Base-by-base conservation (phyloP, 2,113 vertebrate genomes). In the Rynchops niger region DNA sequence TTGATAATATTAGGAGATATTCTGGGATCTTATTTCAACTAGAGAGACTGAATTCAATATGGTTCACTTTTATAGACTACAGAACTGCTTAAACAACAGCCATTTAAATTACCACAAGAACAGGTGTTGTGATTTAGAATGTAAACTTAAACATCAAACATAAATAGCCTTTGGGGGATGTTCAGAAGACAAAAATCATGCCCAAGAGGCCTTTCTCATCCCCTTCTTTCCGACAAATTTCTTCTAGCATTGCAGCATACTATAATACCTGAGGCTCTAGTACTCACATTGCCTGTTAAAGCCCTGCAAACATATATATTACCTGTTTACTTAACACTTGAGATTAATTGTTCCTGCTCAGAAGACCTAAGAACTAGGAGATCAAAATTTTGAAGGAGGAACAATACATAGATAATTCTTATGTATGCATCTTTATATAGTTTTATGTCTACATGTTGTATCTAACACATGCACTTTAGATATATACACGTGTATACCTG, bases 131-230 rank as follows among this genome's bases (percentile, higher is more conserved):
- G 80, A 96, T 97, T 96, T 97, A 88, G 59, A 95, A 95, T 45
- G 55, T 92, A 96, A 98, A 98, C 77, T 96, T 93, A 94, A 92
- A 95, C 40, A 93, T 89, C 81, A 97, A 95, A 94, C 34, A 61
- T 12, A 58, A 88, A 95, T 29, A 83, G 82, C 76, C 77, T 92
- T 65, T 72, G 61, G 82, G 74, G 59, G 81, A 87, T 69, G 72
- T 73, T 95, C 93, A 89, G 66, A 96, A 95, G 95, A 94, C 85
- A 90, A 97, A 92, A 86, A 93, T 70, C 79, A 84, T 38, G 65
- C 72, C 82, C n/a, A 2, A 62, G 61, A 66, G 88, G 22, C 49
- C 88, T 52, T 82, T 84, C 50, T 79, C 61, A 79, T 92, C 77
- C 78, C 19, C 85, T 97, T 88, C 52, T 86, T 90, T 87, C 69